These are phyloP conservation scores for Cherax destructor DNA, from an alignment of 1,140 invertebrate species.

Conservation along the genomic window DNA sequence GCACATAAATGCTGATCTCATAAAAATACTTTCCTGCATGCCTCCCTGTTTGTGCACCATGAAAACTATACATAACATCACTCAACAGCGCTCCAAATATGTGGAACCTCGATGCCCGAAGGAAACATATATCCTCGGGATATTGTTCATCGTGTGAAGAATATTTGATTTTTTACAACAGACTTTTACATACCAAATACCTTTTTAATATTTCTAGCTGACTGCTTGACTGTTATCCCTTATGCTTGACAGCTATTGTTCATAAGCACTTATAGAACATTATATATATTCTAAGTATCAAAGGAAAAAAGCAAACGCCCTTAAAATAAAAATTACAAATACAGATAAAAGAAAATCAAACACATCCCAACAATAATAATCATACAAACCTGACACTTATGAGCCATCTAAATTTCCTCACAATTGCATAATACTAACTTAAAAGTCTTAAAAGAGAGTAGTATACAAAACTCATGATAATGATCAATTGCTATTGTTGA, in stretches of 20 bases:
- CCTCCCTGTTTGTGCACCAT: slow-evolving; percentile 62
- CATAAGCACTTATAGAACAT: slow-evolving; percentile 38
- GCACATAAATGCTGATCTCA: slow-evolving; percentile 63
- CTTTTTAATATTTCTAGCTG: slow-evolving; percentile 34
- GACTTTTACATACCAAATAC: slow-evolving; percentile 23
- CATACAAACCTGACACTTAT: slow-evolving; percentile 52
- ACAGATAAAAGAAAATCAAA: slow-evolving; percentile 40
- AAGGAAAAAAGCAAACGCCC: slow-evolving; percentile 24
- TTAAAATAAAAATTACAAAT: slow-evolving; percentile 33
- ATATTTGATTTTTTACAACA: slow-evolving; percentile 22
- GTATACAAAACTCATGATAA: slow-evolving; percentile 54
- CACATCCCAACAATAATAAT: slow-evolving; percentile 41
- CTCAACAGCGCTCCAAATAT: slow-evolving; percentile 24
- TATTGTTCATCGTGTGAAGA: slow-evolving; percentile 23
- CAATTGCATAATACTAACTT: slow-evolving; percentile 49
- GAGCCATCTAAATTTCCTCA: slow-evolving; percentile 34
- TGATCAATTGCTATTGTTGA: slow-evolving; percentile 58
- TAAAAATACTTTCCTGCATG: slow-evolving; percentile 51
- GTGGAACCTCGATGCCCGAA: slow-evolving; percentile 21
- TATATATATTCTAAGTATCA: slow-evolving; percentile 18
- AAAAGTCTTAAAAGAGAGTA: slow-evolving; percentile 8
- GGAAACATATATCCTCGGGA: slow-evolving; percentile 31
- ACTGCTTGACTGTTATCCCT: not conserved
- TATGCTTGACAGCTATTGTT: slow-evolving; percentile 22
- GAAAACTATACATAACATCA: slow-evolving; percentile 43